Evolutionary conservation across 2,888 invertebrate genomes (phyloP).

Genomic region (Hoplodrina blanda): DNA sequence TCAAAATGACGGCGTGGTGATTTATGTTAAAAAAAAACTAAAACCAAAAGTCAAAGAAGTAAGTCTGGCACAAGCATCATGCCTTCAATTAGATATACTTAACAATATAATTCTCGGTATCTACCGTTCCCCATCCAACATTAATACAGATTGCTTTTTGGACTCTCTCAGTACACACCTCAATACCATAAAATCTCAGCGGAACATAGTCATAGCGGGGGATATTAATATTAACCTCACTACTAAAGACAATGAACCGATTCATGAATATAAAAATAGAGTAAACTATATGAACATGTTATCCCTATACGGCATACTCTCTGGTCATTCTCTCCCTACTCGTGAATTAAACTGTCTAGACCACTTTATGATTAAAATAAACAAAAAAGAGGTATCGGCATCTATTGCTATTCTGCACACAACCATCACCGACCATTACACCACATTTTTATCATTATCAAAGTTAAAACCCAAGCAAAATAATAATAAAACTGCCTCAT

Average conservation of each 20-base stretch:
- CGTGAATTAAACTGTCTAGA: not conserved
- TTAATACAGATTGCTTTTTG: not conserved
- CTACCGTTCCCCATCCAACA: not conserved
- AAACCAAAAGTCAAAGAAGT: slow-evolving; percentile 5
- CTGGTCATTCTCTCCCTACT: not conserved
- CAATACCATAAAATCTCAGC: not conserved
- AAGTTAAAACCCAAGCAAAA: not conserved
- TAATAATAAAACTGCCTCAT: not conserved
- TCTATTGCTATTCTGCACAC: not conserved
- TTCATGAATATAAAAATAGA: not conserved
- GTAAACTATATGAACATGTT: not conserved
- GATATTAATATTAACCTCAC: too few species aligned
- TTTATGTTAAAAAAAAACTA: not conserved
- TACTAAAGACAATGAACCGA: not conserved
- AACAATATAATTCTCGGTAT: not conserved
- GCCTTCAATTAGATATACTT: not conserved
- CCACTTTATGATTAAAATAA: not conserved
- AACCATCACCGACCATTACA: not conserved
- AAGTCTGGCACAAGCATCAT: not conserved
- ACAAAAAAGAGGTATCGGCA: too few species aligned
- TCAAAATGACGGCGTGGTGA: slow-evolving; percentile 1
- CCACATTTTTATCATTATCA: not conserved
- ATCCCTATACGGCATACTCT: not conserved
- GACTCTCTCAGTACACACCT: not conserved
- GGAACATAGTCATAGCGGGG: not conserved